These are phyloP conservation scores for Propithecus deckenii DNA, from an alignment of 2,797 vertebrate species.

Conservation along the genomic window DNA sequence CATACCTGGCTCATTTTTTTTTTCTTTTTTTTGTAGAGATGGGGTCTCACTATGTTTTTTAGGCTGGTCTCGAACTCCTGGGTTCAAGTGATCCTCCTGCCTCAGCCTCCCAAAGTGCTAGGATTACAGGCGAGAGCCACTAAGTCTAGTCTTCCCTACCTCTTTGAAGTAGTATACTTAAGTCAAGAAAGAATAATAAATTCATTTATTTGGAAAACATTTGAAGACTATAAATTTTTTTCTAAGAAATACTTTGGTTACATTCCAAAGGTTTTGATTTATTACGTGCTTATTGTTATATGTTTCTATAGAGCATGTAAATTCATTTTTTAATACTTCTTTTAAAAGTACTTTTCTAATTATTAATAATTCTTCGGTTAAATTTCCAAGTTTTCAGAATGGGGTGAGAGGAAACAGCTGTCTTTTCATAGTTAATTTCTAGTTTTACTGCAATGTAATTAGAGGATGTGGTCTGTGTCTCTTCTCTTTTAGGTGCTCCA, in stretches of 20 bases:
- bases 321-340: background rate
- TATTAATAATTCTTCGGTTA: background rate
- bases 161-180: background rate
- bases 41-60: background rate
- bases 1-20: background rate
- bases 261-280: background rate
- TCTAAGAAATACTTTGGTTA: background rate
- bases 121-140: background rate
- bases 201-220: slow-evolving; percentile 2
- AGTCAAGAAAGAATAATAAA: background rate
- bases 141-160: background rate
- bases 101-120: background rate
- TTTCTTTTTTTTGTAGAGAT: background rate
- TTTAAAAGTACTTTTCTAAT: background rate
- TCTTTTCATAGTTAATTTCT: background rate
- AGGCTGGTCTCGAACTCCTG: background rate
- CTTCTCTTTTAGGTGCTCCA: background rate
- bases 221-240: background rate
- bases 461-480: background rate
- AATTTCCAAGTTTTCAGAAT: background rate
- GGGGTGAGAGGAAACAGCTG: background rate
- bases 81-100: background rate
- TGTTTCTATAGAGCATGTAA: background rate
- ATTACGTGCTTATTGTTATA: background rate
- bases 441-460: background rate